Evolutionary conservation across 1,140 invertebrate genomes (phyloP).

Genomic region (Patella vulgata): DNA sequence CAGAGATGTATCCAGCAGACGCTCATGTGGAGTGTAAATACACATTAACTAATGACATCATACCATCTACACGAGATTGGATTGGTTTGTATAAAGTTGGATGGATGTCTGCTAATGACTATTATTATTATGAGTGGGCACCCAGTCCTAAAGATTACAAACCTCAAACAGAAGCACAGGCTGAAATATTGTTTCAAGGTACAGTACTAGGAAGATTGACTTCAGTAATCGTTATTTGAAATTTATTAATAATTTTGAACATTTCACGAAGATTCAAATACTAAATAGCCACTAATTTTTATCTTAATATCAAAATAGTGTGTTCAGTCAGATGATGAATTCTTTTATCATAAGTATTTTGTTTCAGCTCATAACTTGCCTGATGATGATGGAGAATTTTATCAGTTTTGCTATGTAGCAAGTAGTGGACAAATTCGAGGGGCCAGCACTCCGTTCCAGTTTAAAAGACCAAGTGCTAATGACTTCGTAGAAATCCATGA

Average conservation of each 20-base stretch:
- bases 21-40: constrained; percentile 59
- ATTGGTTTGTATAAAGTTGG: constrained; percentile 64
- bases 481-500: constrained; percentile 64
- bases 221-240: too few relatives aligned
- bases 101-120: constrained; percentile 54
- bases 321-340: too few relatives aligned
- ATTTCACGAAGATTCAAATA: not conserved
- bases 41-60: constrained; percentile 52
- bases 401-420: constrained; percentile 67
- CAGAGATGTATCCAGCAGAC: constrained; percentile 59
- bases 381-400: constrained; percentile 66
- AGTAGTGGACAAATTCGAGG: constrained; percentile 59
- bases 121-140: constrained; percentile 59
- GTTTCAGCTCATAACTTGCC: constrained; percentile 59
- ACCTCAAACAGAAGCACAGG: constrained; percentile 39
- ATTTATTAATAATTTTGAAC: not conserved
- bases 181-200: constrained; percentile 52
- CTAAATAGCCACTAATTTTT: not conserved
- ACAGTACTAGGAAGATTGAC: too few relatives aligned
- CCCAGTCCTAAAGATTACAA: constrained; percentile 40
- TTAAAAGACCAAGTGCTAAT: constrained; percentile 52
- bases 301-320: too few relatives aligned
- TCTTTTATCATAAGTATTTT: too few relatives aligned
- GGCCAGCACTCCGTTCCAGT: constrained; percentile 66
- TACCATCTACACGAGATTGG: constrained; percentile 54